phyloP scores from a whole-genome alignment of 2,113 vertebrate genomes.

The Clarias batrachus region DNA sequence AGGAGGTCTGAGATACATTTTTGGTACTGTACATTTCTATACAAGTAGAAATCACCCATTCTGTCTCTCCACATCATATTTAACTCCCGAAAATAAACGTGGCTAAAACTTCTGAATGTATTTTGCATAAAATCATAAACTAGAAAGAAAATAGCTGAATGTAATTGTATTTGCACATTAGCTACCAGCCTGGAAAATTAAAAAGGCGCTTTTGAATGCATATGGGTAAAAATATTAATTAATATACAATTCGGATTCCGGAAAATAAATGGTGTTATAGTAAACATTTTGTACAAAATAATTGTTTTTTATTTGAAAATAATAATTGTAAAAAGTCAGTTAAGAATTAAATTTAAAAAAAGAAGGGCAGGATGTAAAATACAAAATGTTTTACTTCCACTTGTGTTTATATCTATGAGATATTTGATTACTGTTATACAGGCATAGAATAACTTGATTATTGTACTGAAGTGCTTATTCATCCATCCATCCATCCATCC shows the following conservation, averaged over 20 bases:
- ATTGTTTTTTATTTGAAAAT: background rate
- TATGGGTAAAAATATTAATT: background rate
- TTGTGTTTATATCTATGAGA: background rate
- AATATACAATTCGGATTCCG: background rate
- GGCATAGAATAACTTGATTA: background rate
- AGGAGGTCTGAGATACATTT: background rate
- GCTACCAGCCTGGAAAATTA: background rate
- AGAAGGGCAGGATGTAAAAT: too few relatives aligned
- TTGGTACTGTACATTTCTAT: background rate
- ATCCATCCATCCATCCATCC: too few relatives aligned
- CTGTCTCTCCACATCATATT: too few relatives aligned
- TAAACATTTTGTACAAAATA: background rate
- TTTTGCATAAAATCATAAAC: background rate
- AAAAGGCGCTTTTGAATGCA: background rate
- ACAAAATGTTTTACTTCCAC: background rate
- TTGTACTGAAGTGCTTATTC: too few relatives aligned
- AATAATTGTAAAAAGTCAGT: background rate
- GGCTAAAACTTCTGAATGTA: too few relatives aligned
- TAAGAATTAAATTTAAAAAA: background rate
- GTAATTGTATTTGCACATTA: background rate
- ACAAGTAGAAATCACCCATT: too few relatives aligned
- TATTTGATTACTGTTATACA: background rate
- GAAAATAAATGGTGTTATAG: background rate
- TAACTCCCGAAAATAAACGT: too few relatives aligned
- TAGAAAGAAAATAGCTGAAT: background rate